Evolutionary conservation across 1,140 invertebrate genomes (phyloP).

Genomic region (Fopius arisanus): DNA sequence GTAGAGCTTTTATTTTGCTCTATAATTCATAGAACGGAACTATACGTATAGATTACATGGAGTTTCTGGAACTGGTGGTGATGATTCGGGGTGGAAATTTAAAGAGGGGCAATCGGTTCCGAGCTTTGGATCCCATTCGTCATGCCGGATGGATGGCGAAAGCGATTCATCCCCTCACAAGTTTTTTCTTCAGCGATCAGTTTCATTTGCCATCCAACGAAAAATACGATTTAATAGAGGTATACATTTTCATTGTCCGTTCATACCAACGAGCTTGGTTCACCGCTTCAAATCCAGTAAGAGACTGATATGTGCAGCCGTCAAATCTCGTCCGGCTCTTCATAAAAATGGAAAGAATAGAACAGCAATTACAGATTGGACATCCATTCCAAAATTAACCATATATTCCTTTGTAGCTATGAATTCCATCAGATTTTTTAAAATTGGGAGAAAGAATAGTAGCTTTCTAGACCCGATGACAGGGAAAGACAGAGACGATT

Average conservation of each 20-base stretch:
- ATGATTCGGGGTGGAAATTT: too few species aligned
- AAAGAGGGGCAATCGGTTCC: too few species aligned
- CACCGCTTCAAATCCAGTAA: not conserved
- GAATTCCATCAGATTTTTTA: not conserved
- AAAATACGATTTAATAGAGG: not conserved
- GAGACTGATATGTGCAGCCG: constrained; percentile 29
- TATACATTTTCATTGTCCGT: not conserved
- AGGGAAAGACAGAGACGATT: not conserved
- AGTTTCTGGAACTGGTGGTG: too few species aligned
- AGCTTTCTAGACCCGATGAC: not conserved
- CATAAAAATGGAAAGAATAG: not conserved
- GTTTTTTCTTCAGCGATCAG: too few species aligned
- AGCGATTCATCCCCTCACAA: too few species aligned
- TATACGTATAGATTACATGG: too few species aligned
- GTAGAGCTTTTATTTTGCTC: too few species aligned
- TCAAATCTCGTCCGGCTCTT: constrained; percentile 26
- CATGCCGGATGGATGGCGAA: too few species aligned
- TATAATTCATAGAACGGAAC: too few species aligned
- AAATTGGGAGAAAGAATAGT: not conserved
- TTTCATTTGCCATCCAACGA: too few species aligned
- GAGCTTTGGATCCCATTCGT: too few species aligned
- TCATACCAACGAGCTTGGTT: constrained; percentile 27
- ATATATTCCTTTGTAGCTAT: not conserved
- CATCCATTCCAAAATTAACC: not conserved
- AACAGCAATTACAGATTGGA: not conserved